phyloP scores from a whole-genome alignment of 2,888 invertebrate genomes.

The Drosophila ustulata region DNA sequence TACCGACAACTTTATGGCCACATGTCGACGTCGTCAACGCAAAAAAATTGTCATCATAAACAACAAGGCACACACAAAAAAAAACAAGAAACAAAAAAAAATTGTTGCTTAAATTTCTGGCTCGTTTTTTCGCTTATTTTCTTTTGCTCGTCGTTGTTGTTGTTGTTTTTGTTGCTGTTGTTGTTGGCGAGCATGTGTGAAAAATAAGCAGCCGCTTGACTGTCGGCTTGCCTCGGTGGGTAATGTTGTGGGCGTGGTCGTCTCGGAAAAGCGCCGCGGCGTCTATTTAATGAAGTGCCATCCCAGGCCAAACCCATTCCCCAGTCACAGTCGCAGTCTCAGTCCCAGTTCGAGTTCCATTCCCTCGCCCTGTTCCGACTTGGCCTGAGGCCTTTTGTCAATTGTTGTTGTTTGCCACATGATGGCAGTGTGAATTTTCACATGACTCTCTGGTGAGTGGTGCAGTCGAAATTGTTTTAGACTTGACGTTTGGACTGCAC shows the following conservation, averaged over 20 bases:
- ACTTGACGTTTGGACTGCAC: constrained; percentile 20
- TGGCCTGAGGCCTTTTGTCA: constrained; percentile 45
- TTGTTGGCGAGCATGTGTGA: constrained; percentile 74
- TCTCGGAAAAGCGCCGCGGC: constrained; percentile 71
- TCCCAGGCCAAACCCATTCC: constrained; percentile 27
- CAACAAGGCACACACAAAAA: constrained; percentile 31
- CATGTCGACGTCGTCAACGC: constrained; percentile 70
- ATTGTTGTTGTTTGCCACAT: constrained; percentile 50
- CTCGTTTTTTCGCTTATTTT: constrained; percentile 33
- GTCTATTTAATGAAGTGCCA: constrained; percentile 80
- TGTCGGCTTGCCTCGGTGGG: constrained; percentile 26
- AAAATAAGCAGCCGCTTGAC: constrained; percentile 75
- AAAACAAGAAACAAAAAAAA: constrained; percentile 12
- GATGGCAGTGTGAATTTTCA: constrained; percentile 75
- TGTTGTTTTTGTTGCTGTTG: constrained; percentile 26
- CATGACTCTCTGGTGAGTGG: constrained; percentile 45
- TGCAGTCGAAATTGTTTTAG: constrained; percentile 37
- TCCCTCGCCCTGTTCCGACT: background rate
- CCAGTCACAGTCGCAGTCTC: constrained; percentile 6
- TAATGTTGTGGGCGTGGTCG: constrained; percentile 72
- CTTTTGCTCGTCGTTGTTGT: constrained; percentile 12
- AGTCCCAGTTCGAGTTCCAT: background rate
- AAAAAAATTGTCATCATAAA: constrained; percentile 72
- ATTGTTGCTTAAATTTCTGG: constrained; percentile 71
- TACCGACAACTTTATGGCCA: constrained; percentile 81